phyloP scores from a whole-genome alignment of 2,888 invertebrate genomes.

The Sarcophaga carnaria region DNA sequence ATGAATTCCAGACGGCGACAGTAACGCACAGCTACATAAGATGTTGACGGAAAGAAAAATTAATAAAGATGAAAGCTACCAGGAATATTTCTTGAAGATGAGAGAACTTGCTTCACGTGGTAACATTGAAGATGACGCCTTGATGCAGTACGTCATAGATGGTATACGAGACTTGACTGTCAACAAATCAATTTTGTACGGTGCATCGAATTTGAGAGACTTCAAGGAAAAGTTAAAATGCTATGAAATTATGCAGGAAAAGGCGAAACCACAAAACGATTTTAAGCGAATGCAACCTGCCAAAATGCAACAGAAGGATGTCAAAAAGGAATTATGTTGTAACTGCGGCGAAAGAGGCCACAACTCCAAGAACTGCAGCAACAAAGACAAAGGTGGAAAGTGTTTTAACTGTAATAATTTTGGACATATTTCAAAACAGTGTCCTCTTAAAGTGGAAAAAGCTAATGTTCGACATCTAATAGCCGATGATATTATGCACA shows the following conservation, averaged over 20 bases:
- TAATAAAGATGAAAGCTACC: slow-evolving; percentile 30
- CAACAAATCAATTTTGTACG: slow-evolving; percentile 53
- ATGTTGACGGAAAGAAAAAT: slow-evolving; percentile 11
- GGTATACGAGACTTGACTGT: slow-evolving; percentile 39
- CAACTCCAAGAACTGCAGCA: slow-evolving; percentile 29
- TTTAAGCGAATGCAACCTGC: not conserved
- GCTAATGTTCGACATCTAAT: slow-evolving; percentile 37
- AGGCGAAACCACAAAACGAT: not conserved
- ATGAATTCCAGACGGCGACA: no score
- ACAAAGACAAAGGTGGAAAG: slow-evolving; percentile 50
- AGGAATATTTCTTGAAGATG: slow-evolving; percentile 56
- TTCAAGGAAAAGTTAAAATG: slow-evolving; percentile 50
- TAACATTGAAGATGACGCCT: slow-evolving; percentile 40
- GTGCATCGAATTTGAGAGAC: slow-evolving; percentile 34
- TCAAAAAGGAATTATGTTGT: slow-evolving; percentile 40
- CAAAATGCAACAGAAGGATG: not conserved
- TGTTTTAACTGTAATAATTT: slow-evolving; percentile 50
- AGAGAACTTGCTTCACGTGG: slow-evolving; percentile 45
- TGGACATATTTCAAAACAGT: slow-evolving; percentile 50
- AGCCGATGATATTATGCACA: slow-evolving; percentile 45
- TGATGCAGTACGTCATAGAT: slow-evolving; percentile 52
- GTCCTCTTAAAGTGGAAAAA: slow-evolving; percentile 27
- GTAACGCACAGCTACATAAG: slow-evolving; percentile 36
- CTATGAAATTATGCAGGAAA: slow-evolving; percentile 43
- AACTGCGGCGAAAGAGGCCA: slow-evolving; percentile 59